Base-by-base conservation (phyloP, 2,113 vertebrate species). In the Chelonoidis abingdonii region DNA sequence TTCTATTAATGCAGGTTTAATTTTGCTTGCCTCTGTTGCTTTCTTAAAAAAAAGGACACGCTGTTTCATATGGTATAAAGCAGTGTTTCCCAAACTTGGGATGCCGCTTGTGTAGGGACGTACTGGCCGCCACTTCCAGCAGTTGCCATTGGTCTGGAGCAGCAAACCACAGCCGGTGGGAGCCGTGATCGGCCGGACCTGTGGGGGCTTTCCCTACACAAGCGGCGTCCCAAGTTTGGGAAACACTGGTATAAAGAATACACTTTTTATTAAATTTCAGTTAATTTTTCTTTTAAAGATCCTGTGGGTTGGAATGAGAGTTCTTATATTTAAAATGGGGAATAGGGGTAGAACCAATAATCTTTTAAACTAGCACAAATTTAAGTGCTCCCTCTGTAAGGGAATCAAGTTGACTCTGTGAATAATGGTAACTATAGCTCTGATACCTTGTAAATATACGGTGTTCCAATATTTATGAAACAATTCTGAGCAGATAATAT, bases 401-500 rank as follows among this genome's bases (percentile, higher is more conserved):
- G 6, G 50, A 22, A 84, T 31, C 3, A 53, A 91, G 83, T 81
- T 87, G 47, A 13, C 5, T 87, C 27, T 76, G 24, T 62, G 35
- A 89, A 13, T 13, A 90, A 65, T 76, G 76, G 24, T 80, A 94
- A 84, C 57, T 93, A 84, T 59, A 89, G 84, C 27, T 52, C 41
- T 85, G 93, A 75, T 89, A 49, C 4, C 5, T 87, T 76, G 29
- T 57, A 47, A 88, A 76, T 89, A 80, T 41, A 6, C 44, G 83
- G 3, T 56, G 24, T 80, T 41, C 44, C 11, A 76, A 47, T 27
- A 47, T 76, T 93, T 94, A 56, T 92, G 21, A 89, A 92, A 76
- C 54, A 87, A 47, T 47, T 92, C 89, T 89, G 82, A 44, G n/a
- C 35, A 88, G 81, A 86, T 44, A 56, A 88, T 76, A 47, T 44